Percentiles rank a stretch among this genome's conserved stretches.
Conservation (phyloP, 1,140 invertebrate species). For the Mamestra configurata region DNA sequence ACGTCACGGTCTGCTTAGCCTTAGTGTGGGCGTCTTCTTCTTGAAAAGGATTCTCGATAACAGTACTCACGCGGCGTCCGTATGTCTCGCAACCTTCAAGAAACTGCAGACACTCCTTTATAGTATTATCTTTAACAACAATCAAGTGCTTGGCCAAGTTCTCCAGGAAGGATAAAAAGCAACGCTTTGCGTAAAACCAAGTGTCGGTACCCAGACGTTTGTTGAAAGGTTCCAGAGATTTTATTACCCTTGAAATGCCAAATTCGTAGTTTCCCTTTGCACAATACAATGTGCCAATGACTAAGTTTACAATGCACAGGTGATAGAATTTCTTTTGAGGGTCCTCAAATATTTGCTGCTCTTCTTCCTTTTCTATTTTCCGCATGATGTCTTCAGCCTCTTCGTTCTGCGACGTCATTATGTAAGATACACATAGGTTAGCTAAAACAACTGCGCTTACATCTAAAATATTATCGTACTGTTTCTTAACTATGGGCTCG, state of each 20-base stretch:
- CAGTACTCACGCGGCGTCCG: slow-evolving; percentile 94
- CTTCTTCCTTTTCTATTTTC: slow-evolving; percentile 99
- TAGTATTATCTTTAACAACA: slow-evolving; percentile 95
- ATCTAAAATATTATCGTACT: slow-evolving; percentile 98
- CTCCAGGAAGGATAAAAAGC: slow-evolving; percentile 97
- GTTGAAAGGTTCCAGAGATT: slow-evolving; percentile 98
- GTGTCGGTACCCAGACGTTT: slow-evolving; percentile 98
- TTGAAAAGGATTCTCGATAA: slow-evolving; percentile 94
- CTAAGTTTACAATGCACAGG: slow-evolving; percentile 99
- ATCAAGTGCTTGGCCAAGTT: slow-evolving; percentile 97
- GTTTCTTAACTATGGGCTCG: slow-evolving; percentile 99
- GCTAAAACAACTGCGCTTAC: slow-evolving; percentile 99
- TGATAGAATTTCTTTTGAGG: slow-evolving; percentile 98
- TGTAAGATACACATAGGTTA: slow-evolving; percentile 99
- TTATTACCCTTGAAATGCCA: slow-evolving; percentile 98
- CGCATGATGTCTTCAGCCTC: slow-evolving; percentile 99
- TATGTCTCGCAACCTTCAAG: slow-evolving; percentile 97
- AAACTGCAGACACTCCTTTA: slow-evolving; percentile 97
- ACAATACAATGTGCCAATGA: slow-evolving; percentile 99
- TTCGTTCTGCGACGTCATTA: slow-evolving; percentile 99
- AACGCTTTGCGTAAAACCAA: slow-evolving; percentile 99
- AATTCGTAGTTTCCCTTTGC: slow-evolving; percentile 99
- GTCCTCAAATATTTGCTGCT: slow-evolving; percentile 96
- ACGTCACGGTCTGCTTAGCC: slow-evolving; percentile 97
- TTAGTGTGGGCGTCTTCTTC: slow-evolving; percentile 91